Percentiles rank a stretch among this genome's conserved stretches.
These are phyloP conservation scores for Heteronetta atricapilla DNA, from an alignment of 2,113 vertebrate species.

Conservation along the genomic window DNA sequence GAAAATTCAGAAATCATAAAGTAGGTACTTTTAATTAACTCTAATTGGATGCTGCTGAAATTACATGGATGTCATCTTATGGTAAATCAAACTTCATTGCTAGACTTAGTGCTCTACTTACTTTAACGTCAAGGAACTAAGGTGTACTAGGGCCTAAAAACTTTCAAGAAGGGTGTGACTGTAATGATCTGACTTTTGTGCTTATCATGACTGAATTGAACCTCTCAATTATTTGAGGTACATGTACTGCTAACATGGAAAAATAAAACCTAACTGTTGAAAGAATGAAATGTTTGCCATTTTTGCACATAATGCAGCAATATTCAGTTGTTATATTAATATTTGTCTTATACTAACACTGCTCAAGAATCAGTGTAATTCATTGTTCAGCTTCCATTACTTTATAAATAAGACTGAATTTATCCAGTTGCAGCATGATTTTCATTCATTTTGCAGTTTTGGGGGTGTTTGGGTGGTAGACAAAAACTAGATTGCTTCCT, in stretches of 20 bases:
- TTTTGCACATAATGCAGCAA: not conserved
- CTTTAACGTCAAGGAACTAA: not conserved
- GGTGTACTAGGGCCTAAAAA: not conserved
- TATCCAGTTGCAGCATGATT: not conserved
- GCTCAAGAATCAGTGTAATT: not conserved
- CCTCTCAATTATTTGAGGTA: not conserved
- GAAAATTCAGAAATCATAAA: not conserved
- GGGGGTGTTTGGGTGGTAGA: not conserved
- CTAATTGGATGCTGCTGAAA: not conserved
- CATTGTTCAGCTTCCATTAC: not conserved
- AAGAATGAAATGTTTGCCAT: not conserved
- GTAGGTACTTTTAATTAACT: not conserved
- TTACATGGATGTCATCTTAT: not conserved
- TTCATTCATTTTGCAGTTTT: not conserved
- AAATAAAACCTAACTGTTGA: not conserved
- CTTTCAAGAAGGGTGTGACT: not conserved
- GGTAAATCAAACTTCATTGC: not conserved
- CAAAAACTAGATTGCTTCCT: not conserved
- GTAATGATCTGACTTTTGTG: not conserved
- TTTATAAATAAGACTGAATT: not conserved
- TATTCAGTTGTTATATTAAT: not conserved
- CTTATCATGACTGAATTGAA: not conserved
- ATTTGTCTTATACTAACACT: not conserved
- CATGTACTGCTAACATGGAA: not conserved
- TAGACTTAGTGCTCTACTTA: not conserved